Conservation (phyloP, 1,140 invertebrate genomes). For the Conus ventricosus region DNA sequence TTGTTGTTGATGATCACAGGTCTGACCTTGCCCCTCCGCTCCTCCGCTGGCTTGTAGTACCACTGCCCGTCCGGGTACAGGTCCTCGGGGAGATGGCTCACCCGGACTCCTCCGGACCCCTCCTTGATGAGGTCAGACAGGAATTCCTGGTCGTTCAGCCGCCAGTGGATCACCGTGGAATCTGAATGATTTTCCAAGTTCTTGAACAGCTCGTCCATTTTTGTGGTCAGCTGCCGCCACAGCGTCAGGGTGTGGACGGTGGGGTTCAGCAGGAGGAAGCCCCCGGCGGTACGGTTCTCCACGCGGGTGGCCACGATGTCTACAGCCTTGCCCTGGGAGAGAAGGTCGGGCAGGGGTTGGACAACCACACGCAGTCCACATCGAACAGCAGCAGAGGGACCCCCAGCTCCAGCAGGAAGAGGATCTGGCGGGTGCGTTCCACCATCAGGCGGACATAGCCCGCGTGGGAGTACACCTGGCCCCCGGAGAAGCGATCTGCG, state of each 20-base stretch:
- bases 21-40: background rate
- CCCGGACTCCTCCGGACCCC: constrained; percentile 42
- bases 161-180: constrained; percentile 42
- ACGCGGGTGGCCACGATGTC: constrained; percentile 59
- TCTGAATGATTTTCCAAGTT: constrained; percentile 39
- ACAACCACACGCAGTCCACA: constrained; percentile 64
- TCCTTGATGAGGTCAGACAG: constrained; percentile 47
- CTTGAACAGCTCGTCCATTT: constrained; percentile 42
- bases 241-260: constrained; percentile 48
- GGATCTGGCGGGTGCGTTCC: constrained; percentile 52
- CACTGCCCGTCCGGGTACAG: constrained; percentile 61
- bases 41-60: constrained; percentile 47
- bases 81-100: constrained; percentile 46
- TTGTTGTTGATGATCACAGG: constrained; percentile 58
- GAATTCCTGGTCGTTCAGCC: constrained; percentile 59
- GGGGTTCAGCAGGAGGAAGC: constrained; percentile 57
- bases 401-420: constrained; percentile 47
- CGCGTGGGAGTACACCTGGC: constrained; percentile 51
- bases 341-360: constrained; percentile 48
- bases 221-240: constrained; percentile 50
- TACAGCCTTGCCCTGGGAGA: constrained; percentile 26
- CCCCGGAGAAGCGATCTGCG: background rate
- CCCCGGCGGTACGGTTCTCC: constrained; percentile 50
- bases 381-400: constrained; percentile 63
- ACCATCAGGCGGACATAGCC: constrained; percentile 64